phyloP scores from a whole-genome alignment of 2,888 invertebrate genomes.

The Euzophera pinguis region DNA sequence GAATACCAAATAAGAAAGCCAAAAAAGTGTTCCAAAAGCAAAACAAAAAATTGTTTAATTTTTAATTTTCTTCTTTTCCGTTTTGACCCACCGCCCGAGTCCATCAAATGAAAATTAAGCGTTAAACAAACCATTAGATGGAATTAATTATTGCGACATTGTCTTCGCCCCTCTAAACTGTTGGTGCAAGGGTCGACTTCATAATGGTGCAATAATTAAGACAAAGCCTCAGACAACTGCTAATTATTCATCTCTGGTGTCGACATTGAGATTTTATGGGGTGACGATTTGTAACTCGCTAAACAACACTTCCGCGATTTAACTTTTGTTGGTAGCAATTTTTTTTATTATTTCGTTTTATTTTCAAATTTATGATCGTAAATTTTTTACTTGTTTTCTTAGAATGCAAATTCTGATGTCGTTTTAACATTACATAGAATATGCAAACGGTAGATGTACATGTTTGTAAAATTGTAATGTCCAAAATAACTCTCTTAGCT shows the following conservation, averaged over 20 bases:
- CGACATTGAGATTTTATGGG: conserved; percentile 63
- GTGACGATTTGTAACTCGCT: conserved; percentile 57
- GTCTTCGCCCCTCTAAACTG: conserved; percentile 30
- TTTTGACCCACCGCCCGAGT: conserved; percentile 17
- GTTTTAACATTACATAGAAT: too few species aligned
- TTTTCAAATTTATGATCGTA: too few species aligned
- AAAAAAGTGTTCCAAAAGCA: too few species aligned
- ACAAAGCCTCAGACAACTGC: conserved; percentile 62
- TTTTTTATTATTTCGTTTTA: conserved; percentile 6
- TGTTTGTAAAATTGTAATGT: too few species aligned
- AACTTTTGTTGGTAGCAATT: conserved; percentile 16
- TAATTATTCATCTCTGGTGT: conserved; percentile 68
- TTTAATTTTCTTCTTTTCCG: too few species aligned
- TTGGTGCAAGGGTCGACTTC: conserved; percentile 34
- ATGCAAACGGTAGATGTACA: too few species aligned
- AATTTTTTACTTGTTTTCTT: too few species aligned
- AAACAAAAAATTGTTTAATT: too few species aligned
- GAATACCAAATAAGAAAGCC: too few species aligned
- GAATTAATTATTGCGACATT: conserved; percentile 74
- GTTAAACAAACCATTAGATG: conserved; percentile 66
- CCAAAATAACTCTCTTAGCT: too few species aligned
- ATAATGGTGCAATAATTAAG: conserved; percentile 76
- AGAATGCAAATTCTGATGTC: too few species aligned
- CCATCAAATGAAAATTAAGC: conserved; percentile 71
- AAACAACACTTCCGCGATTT: conserved; percentile 20